These are phyloP conservation scores for Leucosticte australis DNA, from an alignment of 2,113 vertebrate species.

Conservation along the genomic window DNA sequence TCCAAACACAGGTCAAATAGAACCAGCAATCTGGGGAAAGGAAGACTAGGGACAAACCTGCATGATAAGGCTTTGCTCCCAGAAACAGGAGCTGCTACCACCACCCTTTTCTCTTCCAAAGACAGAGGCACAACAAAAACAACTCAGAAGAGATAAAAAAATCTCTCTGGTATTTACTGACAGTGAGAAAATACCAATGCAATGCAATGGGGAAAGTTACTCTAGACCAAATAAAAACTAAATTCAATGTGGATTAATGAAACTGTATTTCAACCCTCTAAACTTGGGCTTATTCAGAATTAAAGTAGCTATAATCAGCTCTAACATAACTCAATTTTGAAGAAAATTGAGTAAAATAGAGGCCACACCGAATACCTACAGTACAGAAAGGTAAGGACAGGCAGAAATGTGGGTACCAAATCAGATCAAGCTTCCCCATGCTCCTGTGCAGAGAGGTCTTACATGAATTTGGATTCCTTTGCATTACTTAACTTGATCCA, in stretches of 20 bases:
- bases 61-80: neutral
- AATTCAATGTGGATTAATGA: neutral
- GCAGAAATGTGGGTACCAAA: neutral
- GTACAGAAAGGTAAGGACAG: neutral
- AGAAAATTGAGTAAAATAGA: neutral
- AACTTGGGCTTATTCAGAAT: neutral
- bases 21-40: neutral
- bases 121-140: neutral
- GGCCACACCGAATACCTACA: neutral
- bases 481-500: neutral
- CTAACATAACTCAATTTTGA: neutral
- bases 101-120: neutral
- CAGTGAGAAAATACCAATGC: neutral
- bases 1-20: neutral
- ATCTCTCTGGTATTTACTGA: neutral
- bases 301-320: neutral
- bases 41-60: neutral
- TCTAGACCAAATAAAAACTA: neutral
- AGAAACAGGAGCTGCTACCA: neutral
- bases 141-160: neutral
- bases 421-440: neutral
- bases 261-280: neutral
- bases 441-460: neutral
- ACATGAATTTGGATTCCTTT: neutral
- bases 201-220: neutral